These are phyloP conservation scores for Drosophila infuscata DNA, from an alignment of 2,888 invertebrate species.

Conservation along the genomic window DNA sequence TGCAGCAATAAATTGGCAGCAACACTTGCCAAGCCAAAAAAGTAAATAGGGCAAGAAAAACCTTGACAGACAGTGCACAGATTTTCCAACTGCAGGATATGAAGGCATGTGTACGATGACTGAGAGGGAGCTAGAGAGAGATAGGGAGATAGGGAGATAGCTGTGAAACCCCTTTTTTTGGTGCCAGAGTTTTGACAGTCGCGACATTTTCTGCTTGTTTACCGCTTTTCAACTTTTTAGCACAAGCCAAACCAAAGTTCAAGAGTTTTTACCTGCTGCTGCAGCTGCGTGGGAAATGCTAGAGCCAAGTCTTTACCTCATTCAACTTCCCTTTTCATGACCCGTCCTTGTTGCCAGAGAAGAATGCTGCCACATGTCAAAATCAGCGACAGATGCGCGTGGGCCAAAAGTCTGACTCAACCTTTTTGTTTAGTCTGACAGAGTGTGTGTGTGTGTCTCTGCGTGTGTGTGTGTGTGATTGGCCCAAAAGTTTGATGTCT, in stretches of 20 bases:
- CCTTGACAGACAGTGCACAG: slow-evolving; percentile 53
- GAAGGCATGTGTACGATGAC: slow-evolving; percentile 7
- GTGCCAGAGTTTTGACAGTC: slow-evolving; percentile 66
- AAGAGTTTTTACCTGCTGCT: slow-evolving; percentile 27
- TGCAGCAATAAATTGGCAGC: slow-evolving; percentile 76
- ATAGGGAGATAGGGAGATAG: neutral
- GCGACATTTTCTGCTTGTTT: slow-evolving; percentile 79
- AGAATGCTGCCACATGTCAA: slow-evolving; percentile 61
- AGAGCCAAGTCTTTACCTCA: slow-evolving; percentile 13
- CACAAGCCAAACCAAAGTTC: slow-evolving; percentile 38
- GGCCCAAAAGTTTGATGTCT: slow-evolving; percentile 54
- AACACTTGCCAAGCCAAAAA: slow-evolving; percentile 54
- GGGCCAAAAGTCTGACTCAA: slow-evolving; percentile 24
- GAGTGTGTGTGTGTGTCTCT: slow-evolving; percentile 7
- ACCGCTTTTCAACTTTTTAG: slow-evolving; percentile 71
- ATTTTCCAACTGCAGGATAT: slow-evolving; percentile 30
- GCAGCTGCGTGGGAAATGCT: slow-evolving; percentile 33
- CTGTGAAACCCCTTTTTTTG: slow-evolving; percentile 35
- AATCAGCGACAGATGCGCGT: slow-evolving; percentile 59
- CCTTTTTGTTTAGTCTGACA: slow-evolving; percentile 31
- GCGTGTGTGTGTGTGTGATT: slow-evolving; percentile 22
- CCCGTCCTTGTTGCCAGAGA: neutral
- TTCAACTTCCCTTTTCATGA: neutral
- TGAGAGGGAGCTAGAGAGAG: neutral
- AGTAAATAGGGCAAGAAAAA: slow-evolving; percentile 2